Evolutionary conservation across 1,140 invertebrate species (phyloP), one percentile per base, ranked within the genome.

Genomic region (Drosophila bifasciata): DNA sequence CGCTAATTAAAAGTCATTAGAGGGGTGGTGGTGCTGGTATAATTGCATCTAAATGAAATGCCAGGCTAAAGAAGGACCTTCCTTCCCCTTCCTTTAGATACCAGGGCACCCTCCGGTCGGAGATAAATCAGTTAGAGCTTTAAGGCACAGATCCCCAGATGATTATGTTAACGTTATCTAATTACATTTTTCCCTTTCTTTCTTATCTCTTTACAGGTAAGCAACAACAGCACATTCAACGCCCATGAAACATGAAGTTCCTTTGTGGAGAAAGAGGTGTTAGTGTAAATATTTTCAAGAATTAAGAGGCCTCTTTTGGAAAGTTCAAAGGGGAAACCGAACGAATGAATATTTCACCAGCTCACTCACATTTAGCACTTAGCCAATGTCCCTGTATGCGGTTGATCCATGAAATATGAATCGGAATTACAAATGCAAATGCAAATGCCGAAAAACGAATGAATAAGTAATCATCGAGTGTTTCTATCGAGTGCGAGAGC

Each of bases 1-100:
- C 79, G 62, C 85, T 86, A 88, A 86, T 86, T 86, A 86, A 88
- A 88, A 86, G 83, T 75, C 83, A 88, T 86, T 88, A 86, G 83
- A 71, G 62, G 68, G 64, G 11, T 5, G 32, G 32, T 36, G 32
- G 4, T 13, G 32, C 32, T 50, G 75, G 60, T 63, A 48, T 86
- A 86, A 86, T 85, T 85, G 80, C 81, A 70, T 51, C 68, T 75
- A 79, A 81, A 76, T 46, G 58, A 51, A 57, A 62, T 40, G 51
- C 15, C 32, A 36, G 32, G 9, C 28, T 28, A 28, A n/a, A 17
- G 6, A 17, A 60, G 57, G 7, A 9, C 3, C 21, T n/a, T 41
- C 25, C 25, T 8, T 7, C 21, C 61, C 53, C 25, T 41, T 11
- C 43, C 36, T 13, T 50, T 46, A 41, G 39, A 8, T 8, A 8